Evolutionary conservation across 2,888 invertebrate genomes (phyloP).

Genomic region (Cetonia aurata): DNA sequence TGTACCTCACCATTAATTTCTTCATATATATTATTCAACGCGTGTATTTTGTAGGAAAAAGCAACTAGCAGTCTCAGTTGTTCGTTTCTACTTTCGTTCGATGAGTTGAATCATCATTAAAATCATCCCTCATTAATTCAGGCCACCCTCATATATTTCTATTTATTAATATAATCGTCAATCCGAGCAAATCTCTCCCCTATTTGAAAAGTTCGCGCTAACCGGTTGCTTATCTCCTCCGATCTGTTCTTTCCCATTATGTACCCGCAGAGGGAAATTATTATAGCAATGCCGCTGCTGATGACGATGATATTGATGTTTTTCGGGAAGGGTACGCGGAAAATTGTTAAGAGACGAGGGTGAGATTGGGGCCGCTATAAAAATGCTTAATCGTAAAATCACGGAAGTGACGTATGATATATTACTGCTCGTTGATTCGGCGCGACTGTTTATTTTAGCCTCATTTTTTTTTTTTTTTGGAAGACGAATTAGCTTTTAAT

Average conservation of each 20-base stretch:
- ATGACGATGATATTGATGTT: slow-evolving; percentile 29
- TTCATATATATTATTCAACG: too few relatives aligned
- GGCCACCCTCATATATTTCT: not conserved
- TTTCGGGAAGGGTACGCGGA: slow-evolving; percentile 20
- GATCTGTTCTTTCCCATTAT: slow-evolving; percentile 11
- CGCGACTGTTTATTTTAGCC: too few relatives aligned
- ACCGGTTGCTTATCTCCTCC: slow-evolving; percentile 6
- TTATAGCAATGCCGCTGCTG: not conserved
- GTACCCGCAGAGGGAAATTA: slow-evolving; percentile 16
- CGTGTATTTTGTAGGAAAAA: too few relatives aligned
- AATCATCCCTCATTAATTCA: too few relatives aligned
- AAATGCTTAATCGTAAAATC: slow-evolving; percentile 8
- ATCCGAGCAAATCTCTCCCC: slow-evolving; percentile 8
- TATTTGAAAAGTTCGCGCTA: slow-evolving; percentile 9
- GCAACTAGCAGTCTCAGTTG: too few relatives aligned
- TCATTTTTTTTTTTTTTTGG: too few relatives aligned
- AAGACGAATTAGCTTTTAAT: too few relatives aligned
- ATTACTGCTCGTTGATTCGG: too few relatives aligned
- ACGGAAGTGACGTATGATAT: too few relatives aligned
- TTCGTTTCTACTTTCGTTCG: too few relatives aligned
- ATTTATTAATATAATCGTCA: slow-evolving; percentile 12
- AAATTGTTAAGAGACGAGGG: slow-evolving; percentile 26
- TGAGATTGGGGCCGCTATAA: slow-evolving; percentile 18
- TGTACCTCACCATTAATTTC: too few relatives aligned
- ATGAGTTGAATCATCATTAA: too few relatives aligned